Evolutionary conservation across 2,888 invertebrate genomes (phyloP).

Genomic region (Boloria euphrosyne): DNA sequence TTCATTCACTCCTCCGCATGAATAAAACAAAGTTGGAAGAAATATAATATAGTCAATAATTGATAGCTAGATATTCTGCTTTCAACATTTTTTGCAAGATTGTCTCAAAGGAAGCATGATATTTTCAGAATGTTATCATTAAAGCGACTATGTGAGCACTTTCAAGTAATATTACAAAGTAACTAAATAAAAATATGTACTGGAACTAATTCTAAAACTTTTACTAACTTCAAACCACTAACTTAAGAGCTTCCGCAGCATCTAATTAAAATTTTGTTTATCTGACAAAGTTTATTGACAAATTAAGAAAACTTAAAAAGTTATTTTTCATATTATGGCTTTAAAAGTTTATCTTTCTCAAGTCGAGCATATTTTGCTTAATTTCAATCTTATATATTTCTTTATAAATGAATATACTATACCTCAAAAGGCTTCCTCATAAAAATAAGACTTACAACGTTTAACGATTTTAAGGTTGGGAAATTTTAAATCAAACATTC

Average conservation of each 20-base stretch:
- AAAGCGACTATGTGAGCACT: conserved; percentile 14
- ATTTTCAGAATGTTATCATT: conserved; percentile 24
- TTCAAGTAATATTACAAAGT: conserved; percentile 4
- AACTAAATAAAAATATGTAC: background rate
- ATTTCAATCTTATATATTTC: no score
- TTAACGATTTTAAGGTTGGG: no score
- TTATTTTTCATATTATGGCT: background rate
- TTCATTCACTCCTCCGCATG: no score
- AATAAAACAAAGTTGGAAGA: no score
- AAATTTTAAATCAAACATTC: no score
- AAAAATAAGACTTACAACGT: no score
- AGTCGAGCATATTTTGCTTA: no score
- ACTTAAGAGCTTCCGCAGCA: background rate
- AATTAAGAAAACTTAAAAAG: background rate
- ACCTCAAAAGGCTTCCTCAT: no score
- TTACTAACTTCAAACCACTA: background rate
- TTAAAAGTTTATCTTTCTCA: no score
- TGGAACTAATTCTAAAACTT: background rate
- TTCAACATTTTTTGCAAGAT: conserved; percentile 26
- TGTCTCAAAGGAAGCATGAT: conserved; percentile 27
- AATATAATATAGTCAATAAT: no score
- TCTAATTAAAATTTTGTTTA: conserved; percentile 15
- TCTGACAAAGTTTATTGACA: background rate
- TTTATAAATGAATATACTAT: no score
- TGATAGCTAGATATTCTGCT: no score